These are phyloP conservation scores for Anaspis maculata DNA, from an alignment of 2,888 invertebrate species.

Conservation along the genomic window DNA sequence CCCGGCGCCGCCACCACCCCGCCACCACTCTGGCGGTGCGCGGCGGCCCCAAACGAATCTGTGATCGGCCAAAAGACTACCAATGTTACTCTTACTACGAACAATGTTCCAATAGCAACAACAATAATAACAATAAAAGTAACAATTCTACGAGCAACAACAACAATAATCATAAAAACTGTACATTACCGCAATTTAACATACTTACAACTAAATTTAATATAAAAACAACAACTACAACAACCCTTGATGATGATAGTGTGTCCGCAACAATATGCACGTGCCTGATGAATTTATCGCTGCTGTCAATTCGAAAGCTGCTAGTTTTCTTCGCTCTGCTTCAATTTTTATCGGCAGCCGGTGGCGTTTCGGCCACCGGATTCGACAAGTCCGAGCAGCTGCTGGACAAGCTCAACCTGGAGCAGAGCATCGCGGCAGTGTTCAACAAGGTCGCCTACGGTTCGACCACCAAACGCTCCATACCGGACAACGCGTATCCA, in stretches of 20 bases:
- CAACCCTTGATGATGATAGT: no score
- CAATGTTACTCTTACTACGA: no score
- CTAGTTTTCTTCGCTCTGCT: no score
- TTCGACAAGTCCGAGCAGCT: slow-evolving; percentile 41
- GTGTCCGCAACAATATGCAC: slow-evolving; percentile 31
- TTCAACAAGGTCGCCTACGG: slow-evolving; percentile 63
- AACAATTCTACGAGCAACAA: no score
- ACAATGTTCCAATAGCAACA: no score
- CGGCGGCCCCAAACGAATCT: slow-evolving; percentile 15
- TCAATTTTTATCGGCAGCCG: slow-evolving; percentile 7
- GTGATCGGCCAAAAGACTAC: slow-evolving; percentile 28
- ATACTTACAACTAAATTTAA: no score
- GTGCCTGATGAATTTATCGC: slow-evolving; percentile 39
- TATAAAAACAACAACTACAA: no score
- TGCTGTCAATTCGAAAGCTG: no score
- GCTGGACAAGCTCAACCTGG: slow-evolving; percentile 52
- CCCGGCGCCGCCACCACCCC: slow-evolving; percentile 4
- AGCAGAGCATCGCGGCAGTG: slow-evolving; percentile 59
- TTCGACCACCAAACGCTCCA: slow-evolving; percentile 60
- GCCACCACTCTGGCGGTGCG: slow-evolving; percentile 1
- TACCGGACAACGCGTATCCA: slow-evolving; percentile 55
- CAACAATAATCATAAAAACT: no score
- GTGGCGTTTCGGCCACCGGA: slow-evolving; percentile 31
- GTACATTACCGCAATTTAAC: no score
- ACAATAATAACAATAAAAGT: no score